Conservation (phyloP, 2,888 invertebrate genomes). For the Ophion slaviceki region DNA sequence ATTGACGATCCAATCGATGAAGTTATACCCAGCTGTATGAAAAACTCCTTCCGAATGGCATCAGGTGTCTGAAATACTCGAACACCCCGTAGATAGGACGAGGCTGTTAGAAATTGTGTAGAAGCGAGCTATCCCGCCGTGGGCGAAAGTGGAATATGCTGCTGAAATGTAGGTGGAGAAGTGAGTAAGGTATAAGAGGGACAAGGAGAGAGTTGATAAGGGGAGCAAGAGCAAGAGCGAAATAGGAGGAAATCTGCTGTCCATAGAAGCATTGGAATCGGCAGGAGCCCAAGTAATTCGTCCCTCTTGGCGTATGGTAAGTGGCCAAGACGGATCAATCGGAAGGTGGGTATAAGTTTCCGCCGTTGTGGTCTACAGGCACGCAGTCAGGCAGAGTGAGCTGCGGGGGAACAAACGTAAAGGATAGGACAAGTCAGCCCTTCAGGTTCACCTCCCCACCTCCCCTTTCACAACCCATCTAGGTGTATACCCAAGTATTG, state of each 20-base stretch:
- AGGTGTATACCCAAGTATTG: slow-evolving; percentile 61
- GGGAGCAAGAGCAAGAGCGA: slow-evolving; percentile 40
- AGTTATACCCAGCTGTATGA: slow-evolving; percentile 17
- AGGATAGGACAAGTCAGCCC: slow-evolving; percentile 53
- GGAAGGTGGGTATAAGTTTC: slow-evolving; percentile 83
- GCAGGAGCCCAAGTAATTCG: slow-evolving; percentile 77
- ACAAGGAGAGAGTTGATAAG: slow-evolving; percentile 23
- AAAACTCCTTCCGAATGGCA: slow-evolving; percentile 16
- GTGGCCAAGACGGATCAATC: slow-evolving; percentile 83
- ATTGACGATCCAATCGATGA: slow-evolving; percentile 22
- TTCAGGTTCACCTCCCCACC: slow-evolving; percentile 18
- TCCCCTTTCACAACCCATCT: slow-evolving; percentile 9
- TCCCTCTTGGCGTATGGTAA: slow-evolving; percentile 82
- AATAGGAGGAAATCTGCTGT: slow-evolving; percentile 50
- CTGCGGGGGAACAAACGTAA: slow-evolving; percentile 39
- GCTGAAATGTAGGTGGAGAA: slow-evolving; percentile 25
- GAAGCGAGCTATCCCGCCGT: slow-evolving; percentile 6
- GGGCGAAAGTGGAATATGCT: slow-evolving; percentile 23
- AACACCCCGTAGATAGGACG: slow-evolving; percentile 29
- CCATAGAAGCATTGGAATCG: slow-evolving; percentile 67
- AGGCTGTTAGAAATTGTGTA: slow-evolving; percentile 45
- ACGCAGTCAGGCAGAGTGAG: slow-evolving; percentile 59
- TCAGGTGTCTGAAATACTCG: slow-evolving; percentile 34
- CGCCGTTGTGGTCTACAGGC: slow-evolving; percentile 79
- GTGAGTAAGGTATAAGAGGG: slow-evolving; percentile 13